Conservation (phyloP, 2,797 vertebrate genomes). For the Fistularia commersonii region DNA sequence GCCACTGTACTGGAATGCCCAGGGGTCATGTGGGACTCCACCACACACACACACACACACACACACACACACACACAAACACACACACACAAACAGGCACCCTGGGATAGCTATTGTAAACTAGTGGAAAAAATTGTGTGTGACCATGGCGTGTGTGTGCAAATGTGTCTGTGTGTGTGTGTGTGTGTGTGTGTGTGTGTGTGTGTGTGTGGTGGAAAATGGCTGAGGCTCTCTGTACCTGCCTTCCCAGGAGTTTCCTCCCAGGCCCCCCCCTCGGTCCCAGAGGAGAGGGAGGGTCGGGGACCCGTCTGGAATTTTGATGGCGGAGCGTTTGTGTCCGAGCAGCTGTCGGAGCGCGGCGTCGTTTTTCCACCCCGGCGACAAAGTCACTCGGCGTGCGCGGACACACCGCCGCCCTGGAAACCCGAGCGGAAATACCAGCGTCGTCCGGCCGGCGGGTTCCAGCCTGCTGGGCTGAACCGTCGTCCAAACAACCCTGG, state of each 20-base stretch:
- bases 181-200: conserved; percentile 28
- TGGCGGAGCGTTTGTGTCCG: conserved; percentile 28
- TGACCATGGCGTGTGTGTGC: too few relatives aligned
- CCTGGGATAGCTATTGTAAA: conserved; percentile 56
- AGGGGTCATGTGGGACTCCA: conserved; percentile 42
- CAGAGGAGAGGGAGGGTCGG: conserved; percentile 19
- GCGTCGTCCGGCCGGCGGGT: too few relatives aligned
- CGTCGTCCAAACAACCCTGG: too few relatives aligned
- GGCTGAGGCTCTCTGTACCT: conserved; percentile 1
- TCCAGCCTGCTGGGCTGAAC: too few relatives aligned
- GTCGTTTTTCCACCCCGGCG: conserved; percentile 24
- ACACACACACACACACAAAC: too few relatives aligned
- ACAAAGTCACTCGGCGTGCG: conserved; percentile 14
- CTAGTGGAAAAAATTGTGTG: conserved; percentile 58
- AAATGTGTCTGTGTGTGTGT: too few relatives aligned
- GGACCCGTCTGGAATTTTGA: conserved; percentile 40
- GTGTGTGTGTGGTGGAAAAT: conserved; percentile 28
- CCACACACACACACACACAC: conserved; percentile 10
- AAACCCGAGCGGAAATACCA: too few relatives aligned
- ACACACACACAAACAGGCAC: conserved; percentile 19
- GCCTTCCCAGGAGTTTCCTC: too few relatives aligned
- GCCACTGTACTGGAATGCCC: conserved; percentile 44
- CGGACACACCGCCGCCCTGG: too few relatives aligned
- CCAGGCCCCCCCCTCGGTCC: conserved; percentile 39
- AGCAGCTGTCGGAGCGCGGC: conserved; percentile 43